phyloP scores from a whole-genome alignment of 2,888 invertebrate genomes.

The Phaedon cochleariae region DNA sequence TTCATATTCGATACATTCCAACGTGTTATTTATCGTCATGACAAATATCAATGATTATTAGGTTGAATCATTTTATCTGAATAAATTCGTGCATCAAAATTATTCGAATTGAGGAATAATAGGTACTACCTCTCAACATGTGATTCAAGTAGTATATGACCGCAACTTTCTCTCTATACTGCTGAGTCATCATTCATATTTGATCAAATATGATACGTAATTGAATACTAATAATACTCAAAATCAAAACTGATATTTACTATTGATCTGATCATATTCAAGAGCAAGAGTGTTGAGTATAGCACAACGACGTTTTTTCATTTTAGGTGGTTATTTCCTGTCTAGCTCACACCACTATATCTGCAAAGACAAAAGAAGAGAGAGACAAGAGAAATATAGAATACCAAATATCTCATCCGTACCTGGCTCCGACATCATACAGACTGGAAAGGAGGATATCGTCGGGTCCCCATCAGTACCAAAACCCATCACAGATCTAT shows the following conservation, averaged over 20 bases:
- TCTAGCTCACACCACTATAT: constrained; percentile 66
- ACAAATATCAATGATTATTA: neutral
- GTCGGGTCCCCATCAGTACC: constrained; percentile 57
- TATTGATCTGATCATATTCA: too few relatives aligned
- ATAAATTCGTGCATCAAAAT: too few relatives aligned
- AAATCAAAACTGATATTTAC: too few relatives aligned
- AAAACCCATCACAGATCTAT: constrained; percentile 53
- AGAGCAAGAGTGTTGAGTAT: neutral
- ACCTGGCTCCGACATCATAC: constrained; percentile 66
- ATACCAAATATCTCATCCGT: constrained; percentile 69
- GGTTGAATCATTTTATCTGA: neutral
- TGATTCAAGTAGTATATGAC: too few relatives aligned
- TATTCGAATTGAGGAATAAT: too few relatives aligned
- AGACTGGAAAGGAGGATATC: constrained; percentile 67
- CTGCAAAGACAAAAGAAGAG: constrained; percentile 60
- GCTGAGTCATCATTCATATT: too few relatives aligned
- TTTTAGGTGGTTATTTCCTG: constrained; percentile 68
- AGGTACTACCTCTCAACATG: too few relatives aligned
- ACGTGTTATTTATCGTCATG: too few relatives aligned
- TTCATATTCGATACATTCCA: neutral
- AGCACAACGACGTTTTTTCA: constrained; percentile 43
- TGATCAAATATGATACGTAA: too few relatives aligned
- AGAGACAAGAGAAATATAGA: constrained; percentile 69
- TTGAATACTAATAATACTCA: too few relatives aligned
- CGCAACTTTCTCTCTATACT: too few relatives aligned